Conservation (phyloP, 1,140 invertebrate genomes). For the Nixonia krombeini region DNA sequence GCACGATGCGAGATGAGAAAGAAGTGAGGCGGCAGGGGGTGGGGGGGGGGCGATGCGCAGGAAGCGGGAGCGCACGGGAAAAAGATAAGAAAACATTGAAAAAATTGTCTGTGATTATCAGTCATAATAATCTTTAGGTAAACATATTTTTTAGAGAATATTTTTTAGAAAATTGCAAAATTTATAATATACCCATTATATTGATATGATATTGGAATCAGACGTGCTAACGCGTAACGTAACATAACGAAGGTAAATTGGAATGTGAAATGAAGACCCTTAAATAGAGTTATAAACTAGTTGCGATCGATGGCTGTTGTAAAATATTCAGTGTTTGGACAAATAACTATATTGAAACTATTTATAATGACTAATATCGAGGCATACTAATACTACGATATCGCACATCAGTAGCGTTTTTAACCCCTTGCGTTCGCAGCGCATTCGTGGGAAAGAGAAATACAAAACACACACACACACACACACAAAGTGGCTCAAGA, state of each 20-base stretch:
- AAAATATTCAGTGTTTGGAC: conserved; percentile 70
- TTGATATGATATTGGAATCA: conserved; percentile 68
- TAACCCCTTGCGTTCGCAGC: conserved; percentile 60
- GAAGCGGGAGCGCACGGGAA: conserved; percentile 26
- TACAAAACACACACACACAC: no score
- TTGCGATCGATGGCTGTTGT: conserved; percentile 70
- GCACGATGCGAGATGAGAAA: no score
- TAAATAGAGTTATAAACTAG: conserved; percentile 65
- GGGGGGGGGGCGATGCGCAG: conserved; percentile 18
- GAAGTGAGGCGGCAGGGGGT: conserved; percentile 8
- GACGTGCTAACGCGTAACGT: conserved; percentile 59
- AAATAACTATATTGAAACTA: conserved; percentile 68
- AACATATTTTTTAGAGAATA: conserved; percentile 71
- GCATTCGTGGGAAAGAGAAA: conserved; percentile 50
- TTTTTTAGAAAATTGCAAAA: conserved; percentile 72
- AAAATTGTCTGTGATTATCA: conserved; percentile 72
- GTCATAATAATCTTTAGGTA: conserved; percentile 72
- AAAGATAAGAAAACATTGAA: conserved; percentile 50
- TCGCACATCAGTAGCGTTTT: conserved; percentile 63
- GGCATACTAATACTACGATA: conserved; percentile 61
- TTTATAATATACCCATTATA: conserved; percentile 70
- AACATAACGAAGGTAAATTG: conserved; percentile 54
- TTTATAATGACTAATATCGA: conserved; percentile 65
- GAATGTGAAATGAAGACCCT: conserved; percentile 30
- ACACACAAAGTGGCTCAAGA: no score